Evolutionary conservation across 2,113 vertebrate species (phyloP), one percentile per base, ranked within the genome.

Genomic region (Rhagologus leucostigma): DNA sequence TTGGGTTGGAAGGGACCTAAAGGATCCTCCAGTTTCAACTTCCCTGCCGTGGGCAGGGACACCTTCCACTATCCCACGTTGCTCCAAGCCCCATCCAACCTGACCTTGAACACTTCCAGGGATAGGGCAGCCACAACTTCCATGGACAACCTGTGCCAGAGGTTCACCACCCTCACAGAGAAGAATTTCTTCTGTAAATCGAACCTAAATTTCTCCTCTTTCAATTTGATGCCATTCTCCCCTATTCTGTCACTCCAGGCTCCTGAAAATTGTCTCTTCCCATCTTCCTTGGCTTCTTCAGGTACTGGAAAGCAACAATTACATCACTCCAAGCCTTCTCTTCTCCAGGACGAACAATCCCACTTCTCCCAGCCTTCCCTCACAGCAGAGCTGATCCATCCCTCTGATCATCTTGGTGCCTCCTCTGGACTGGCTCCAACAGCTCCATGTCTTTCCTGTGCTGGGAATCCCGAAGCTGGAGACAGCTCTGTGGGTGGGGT

Each of bases 371-470:
- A 67, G 13, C 9, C 19, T 89, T 59, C 2, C 4, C 44, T 50
- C 37, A 4, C 7, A 44, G 32, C 37, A 44, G 37, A 81, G 52
- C 53, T 75, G 23, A 20, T 89, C 62, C 60, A 75, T 60, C 62
- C 29, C 16, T n/a, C 29, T 46, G 46, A 30, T 65, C 29, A 2
- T 0, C 7, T 2, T 24, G 33, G 8, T 44, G 37, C 14, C 44
- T 65, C 19, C 46, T 74, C 23, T 52, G 37, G 77, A 11, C 8
- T 46, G 0, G 0, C 4, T 75, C 62, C 39, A 24, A 0, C 46
- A 75, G 3, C 20, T 68, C 69, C 62, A 47, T 0, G 1, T 21
- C 30, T 30, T 47, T 53, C 53, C 39, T 18, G 13, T 26, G n/a
- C 16, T 75, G 46, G 20, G 3, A 26, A 22, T 4, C 1, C 22